phyloP scores from a whole-genome alignment of 1,140 invertebrate species.

The Atta cephalotes region DNA sequence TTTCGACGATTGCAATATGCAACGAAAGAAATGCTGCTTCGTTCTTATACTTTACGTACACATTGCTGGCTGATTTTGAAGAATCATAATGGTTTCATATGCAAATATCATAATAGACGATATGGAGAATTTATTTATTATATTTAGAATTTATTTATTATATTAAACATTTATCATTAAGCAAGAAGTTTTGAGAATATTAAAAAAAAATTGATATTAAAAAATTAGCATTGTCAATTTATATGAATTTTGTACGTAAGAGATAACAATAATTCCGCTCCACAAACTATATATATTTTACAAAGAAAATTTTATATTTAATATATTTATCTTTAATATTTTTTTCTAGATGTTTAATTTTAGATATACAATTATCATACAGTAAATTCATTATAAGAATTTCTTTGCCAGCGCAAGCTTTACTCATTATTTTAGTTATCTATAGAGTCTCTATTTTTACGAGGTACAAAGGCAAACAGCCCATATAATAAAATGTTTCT shows the following conservation, averaged over 20 bases:
- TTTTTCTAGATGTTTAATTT: not conserved
- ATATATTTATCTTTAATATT: not conserved
- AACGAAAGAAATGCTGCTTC: not conserved
- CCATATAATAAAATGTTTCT: slow-evolving; percentile 23
- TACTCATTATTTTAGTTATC: slow-evolving; percentile 6
- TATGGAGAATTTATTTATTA: not conserved
- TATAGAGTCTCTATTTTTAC: slow-evolving; percentile 19
- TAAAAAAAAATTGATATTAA: slow-evolving; percentile 22
- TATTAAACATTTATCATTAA: not conserved
- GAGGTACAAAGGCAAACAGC: not conserved
- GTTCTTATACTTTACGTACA: not conserved
- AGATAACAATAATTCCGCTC: slow-evolving; percentile 13
- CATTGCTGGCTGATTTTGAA: not conserved
- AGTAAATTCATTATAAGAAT: not conserved
- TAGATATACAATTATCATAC: not conserved
- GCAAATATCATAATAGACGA: not conserved
- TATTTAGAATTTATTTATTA: not conserved
- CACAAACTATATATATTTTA: not conserved
- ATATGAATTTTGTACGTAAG: not conserved
- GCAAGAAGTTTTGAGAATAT: not conserved
- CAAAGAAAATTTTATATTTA: not conserved
- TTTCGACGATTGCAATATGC: not conserved
- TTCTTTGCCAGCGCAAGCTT: not conserved
- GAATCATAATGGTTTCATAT: not conserved
- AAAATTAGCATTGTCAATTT: not conserved